These are phyloP conservation scores for Panulirus ornatus DNA, from an alignment of 1,140 invertebrate genomes.

Conservation along the genomic window DNA sequence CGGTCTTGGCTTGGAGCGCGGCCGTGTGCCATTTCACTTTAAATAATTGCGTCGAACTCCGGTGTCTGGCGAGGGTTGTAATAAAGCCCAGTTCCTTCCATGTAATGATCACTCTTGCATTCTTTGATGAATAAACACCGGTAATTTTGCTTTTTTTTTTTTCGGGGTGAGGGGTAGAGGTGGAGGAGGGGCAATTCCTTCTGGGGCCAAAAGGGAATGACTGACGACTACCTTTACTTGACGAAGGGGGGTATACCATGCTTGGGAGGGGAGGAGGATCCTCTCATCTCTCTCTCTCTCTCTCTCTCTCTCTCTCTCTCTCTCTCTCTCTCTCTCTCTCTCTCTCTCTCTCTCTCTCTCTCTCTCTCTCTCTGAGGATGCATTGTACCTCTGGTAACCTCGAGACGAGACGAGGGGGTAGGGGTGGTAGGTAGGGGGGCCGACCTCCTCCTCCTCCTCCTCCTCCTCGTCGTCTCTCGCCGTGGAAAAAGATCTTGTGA, in stretches of 20 bases:
- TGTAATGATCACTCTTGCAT: conserved; percentile 72
- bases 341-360: conserved; percentile 27
- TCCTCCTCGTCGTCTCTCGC: conserved; percentile 27
- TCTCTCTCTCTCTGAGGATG: conserved; percentile 1
- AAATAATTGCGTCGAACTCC: conserved; percentile 71
- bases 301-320: conserved; percentile 22
- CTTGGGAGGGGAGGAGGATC: no score
- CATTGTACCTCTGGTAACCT: conserved; percentile 32
- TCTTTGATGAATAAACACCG: conserved; percentile 71
- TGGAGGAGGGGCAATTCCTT: conserved; percentile 15
- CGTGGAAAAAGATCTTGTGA: conserved; percentile 71
- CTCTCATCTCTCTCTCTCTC: conserved; percentile 29
- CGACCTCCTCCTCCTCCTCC: no score
- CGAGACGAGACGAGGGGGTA: no score
- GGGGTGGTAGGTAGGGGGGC: no score
- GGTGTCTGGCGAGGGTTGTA: conserved; percentile 66
- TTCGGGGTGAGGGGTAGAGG: neutral
- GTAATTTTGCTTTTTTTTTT: conserved; percentile 54
- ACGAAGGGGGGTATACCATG: no score
- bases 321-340: conserved; percentile 19
- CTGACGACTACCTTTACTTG: no score
- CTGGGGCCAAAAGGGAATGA: neutral
- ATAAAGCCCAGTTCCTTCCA: conserved; percentile 65
- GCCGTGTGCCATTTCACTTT: conserved; percentile 68
- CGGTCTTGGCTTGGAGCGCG: conserved; percentile 56